Evolutionary conservation across 1,140 invertebrate species (phyloP), one percentile per base, ranked within the genome.

Genomic region (Aphelenchoides besseyi): DNA sequence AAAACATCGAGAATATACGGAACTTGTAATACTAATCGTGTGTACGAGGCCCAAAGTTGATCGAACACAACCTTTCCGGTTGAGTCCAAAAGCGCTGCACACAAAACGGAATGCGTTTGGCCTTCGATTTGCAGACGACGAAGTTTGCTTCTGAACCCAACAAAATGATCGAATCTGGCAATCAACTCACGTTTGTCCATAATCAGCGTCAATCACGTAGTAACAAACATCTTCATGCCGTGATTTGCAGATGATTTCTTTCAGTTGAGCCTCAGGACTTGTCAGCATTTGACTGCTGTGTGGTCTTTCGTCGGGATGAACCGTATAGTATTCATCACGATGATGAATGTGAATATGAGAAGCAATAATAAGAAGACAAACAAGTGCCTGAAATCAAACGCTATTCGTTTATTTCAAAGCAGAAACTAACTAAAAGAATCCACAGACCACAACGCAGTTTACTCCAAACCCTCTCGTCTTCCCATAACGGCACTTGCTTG

Each of bases 181-280:
- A 48, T 16, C 12, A 48, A 48, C 41, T 48, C 23, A 48, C 41
- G 41, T 48, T 23, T 48, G 41, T 16, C 41, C 41, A 48, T 48
- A 48, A 23, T 48, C 41, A 12, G 41, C 41, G 41, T 48, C 41
- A 23, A 48, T 48, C 23, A 48, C 41, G 41, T 48, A 48, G 41
- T 48, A 48, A 23, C 41, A 48, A 48, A 48, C 41, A 23, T 48
- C 41, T 59, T 59, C 5, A 59, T 8, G 55, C 55, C 5, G 55
- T 33, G 55, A 59, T 23, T 59, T 59, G 55, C 55, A 59, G 12
- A 59, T 23, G 18, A 59, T 59, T 18, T 59, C 55, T 59, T 59
- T 59, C 18, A 59, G 18, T 33, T 28, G 5, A 5, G 18, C 55
- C 5, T 59, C 55, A 5, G 55, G 55, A 59, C 55, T 48, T 48